Percentiles rank a stretch among this genome's conserved stretches.
Conservation (phyloP, 2,888 invertebrate species). For the Cataglyphis rosenhaueri region DNA sequence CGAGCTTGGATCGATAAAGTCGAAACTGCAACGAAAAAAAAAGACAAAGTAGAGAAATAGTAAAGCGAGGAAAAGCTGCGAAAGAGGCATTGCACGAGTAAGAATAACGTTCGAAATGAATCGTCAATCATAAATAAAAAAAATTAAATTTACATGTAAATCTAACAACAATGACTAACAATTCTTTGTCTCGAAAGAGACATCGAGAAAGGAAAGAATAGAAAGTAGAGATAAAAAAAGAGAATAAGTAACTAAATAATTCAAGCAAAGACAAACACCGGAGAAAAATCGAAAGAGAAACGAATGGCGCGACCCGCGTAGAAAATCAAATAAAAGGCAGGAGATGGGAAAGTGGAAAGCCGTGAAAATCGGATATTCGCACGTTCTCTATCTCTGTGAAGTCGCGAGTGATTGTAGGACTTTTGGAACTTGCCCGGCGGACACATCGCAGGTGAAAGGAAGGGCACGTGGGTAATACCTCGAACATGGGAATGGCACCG, state of each 20-base stretch:
- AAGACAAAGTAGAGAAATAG: background rate
- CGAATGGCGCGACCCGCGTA: conserved; percentile 10
- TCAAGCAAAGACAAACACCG: conserved; percentile 43
- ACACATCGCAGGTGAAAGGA: conserved; percentile 38
- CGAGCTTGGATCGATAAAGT: conserved; percentile 44
- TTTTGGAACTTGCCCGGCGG: conserved; percentile 41
- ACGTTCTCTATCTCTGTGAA: conserved; percentile 44
- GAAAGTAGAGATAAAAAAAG: conserved; percentile 14
- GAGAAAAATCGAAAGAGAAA: conserved; percentile 40
- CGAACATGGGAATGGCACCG: conserved; percentile 49
- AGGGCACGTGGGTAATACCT: conserved; percentile 50
- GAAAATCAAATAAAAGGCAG: conserved; percentile 48
- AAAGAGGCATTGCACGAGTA: background rate
- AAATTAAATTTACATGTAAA: background rate
- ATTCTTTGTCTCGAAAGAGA: conserved; percentile 2
- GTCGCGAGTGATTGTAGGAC: conserved; percentile 49
- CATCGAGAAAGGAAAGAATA: background rate
- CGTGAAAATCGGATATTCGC: conserved; percentile 52
- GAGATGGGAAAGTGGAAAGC: conserved; percentile 31
- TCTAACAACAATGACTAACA: background rate
- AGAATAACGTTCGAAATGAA: background rate
- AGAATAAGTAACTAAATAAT: conserved; percentile 33
- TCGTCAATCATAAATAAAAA: background rate
- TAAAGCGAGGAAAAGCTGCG: conserved; percentile 6
- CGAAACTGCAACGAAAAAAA: conserved; percentile 34